A percentile compares a stretch with the other conserved stretches of the same genome.
Conservation (phyloP, 2,797 vertebrate genomes). For the Linurgus olivaceus region DNA sequence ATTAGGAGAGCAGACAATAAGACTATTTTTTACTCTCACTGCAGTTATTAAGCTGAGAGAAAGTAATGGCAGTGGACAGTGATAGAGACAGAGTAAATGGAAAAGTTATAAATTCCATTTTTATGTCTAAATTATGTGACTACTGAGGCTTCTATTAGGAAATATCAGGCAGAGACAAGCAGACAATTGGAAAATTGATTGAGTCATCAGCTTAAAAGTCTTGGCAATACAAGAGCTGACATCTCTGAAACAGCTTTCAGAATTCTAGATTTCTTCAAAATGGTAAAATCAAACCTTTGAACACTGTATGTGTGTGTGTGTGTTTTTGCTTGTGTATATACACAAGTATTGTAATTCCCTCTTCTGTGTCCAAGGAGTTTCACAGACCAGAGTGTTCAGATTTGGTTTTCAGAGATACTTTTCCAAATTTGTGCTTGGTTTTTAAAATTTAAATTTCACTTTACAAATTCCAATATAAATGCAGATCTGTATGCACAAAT, state of each 20-base stretch:
- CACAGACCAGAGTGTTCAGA: not conserved
- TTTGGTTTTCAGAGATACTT: not conserved
- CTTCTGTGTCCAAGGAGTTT: not conserved
- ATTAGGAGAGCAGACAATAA: not conserved
- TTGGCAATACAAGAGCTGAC: not conserved
- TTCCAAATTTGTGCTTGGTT: not conserved
- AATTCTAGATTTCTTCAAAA: not conserved
- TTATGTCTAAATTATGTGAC: not conserved
- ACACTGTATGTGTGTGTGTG: not conserved
- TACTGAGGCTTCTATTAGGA: not conserved
- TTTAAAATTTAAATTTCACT: not conserved
- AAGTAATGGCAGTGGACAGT: not conserved
- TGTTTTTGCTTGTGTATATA: too few species aligned
- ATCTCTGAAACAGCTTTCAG: not conserved
- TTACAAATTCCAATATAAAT: not conserved
- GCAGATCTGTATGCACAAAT: not conserved
- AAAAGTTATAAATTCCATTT: slow-evolving; percentile 21
- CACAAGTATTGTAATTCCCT: not conserved
- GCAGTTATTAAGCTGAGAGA: not conserved
- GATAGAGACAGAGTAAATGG: not conserved
- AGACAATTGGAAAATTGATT: slow-evolving; percentile 4
- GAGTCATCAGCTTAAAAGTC: not conserved
- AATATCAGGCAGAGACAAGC: not conserved
- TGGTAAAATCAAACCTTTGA: not conserved
- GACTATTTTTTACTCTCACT: not conserved